A percentile compares a stretch with the other conserved stretches of the same genome.
These are phyloP conservation scores for Pteropus rufus DNA, from an alignment of 2,797 vertebrate genomes.

Conservation along the genomic window DNA sequence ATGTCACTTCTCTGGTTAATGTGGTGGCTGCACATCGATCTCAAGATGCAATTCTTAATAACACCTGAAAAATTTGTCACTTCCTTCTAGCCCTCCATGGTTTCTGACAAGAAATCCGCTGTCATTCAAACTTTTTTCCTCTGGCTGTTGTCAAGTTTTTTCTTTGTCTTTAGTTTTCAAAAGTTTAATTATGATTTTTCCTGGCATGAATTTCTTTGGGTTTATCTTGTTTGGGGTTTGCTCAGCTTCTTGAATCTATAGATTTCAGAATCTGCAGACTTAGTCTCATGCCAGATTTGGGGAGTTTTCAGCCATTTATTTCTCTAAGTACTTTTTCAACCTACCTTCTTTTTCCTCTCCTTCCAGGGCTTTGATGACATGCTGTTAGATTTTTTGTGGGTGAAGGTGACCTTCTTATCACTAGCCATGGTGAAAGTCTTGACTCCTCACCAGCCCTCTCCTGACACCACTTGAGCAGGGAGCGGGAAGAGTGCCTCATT, in stretches of 20 bases:
- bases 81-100: background rate
- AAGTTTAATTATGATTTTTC: background rate
- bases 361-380: background rate
- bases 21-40: background rate
- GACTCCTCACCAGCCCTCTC: background rate
- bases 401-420: background rate
- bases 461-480: background rate
- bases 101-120: background rate
- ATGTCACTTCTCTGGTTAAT: background rate
- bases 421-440: background rate
- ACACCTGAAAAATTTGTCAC: background rate
- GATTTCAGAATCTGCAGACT: background rate
- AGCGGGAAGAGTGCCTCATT: background rate
- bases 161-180: background rate
- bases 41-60: background rate
- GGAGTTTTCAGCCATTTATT: background rate
- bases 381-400: background rate
- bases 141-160: background rate
- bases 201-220: background rate
- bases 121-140: background rate
- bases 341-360: background rate
- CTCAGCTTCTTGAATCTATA: background rate
- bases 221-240: background rate
- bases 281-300: background rate
- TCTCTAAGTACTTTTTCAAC: background rate